Percentiles rank a stretch among this genome's conserved stretches.
Conservation (phyloP, 2,797 vertebrate genomes). For the Gallinago stenura region DNA sequence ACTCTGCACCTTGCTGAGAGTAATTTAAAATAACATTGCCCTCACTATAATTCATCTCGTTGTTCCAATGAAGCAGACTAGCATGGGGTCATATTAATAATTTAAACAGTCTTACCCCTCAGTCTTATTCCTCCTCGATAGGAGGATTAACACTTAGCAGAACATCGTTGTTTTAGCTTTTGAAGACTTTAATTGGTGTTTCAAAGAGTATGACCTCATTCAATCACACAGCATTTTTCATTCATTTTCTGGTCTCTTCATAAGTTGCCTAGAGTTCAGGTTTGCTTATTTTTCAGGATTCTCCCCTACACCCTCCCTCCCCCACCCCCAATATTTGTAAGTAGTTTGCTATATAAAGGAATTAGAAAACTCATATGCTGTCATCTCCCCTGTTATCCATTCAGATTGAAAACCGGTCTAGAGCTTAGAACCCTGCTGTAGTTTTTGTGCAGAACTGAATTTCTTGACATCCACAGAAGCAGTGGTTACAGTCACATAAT, state of each 20-base stretch:
- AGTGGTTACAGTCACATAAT: background rate
- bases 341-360: background rate
- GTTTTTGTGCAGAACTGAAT: background rate
- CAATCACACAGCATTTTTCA: background rate
- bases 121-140: background rate
- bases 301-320: too few relatives aligned
- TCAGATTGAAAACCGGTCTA: background rate
- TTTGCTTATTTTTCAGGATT: background rate
- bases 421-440: background rate
- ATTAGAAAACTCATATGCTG: background rate
- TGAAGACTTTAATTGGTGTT: constrained; percentile 40
- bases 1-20: constrained; percentile 21
- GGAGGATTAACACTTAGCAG: constrained; percentile 7
- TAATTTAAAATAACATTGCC: constrained; percentile 51
- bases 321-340: accelerated
- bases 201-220: constrained; percentile 7
- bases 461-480: background rate
- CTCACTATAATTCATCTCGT: constrained; percentile 35
- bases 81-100: constrained; percentile 55
- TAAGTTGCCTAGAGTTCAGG: background rate
- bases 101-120: constrained; percentile 7
- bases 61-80: constrained; percentile 3
- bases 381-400: background rate
- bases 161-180: background rate
- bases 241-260: background rate